phyloP scores from a whole-genome alignment of 2,888 invertebrate genomes.

The Kuschelorhynchus macadamiae region DNA sequence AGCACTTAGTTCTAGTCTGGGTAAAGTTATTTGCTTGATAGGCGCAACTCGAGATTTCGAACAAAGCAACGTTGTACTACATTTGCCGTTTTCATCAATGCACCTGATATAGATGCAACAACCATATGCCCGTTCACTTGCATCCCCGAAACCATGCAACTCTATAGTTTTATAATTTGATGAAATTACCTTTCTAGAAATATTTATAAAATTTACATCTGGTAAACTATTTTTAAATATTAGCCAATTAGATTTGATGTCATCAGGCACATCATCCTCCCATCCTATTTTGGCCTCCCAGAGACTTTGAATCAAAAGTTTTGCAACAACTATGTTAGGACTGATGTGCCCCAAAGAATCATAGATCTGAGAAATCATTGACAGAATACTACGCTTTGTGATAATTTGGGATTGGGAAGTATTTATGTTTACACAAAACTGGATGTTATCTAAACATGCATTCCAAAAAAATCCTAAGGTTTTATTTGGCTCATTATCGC shows the following conservation, averaged over 20 bases:
- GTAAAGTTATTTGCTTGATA: neutral
- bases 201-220: neutral
- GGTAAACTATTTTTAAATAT: neutral
- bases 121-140: neutral
- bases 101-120: neutral
- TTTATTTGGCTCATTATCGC: too few relatives aligned
- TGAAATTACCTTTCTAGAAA: neutral
- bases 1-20: neutral
- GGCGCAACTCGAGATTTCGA: neutral
- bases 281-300: constrained; percentile 1
- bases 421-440: constrained; percentile 14
- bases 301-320: neutral
- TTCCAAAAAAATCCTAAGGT: too few relatives aligned
- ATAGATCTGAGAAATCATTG: constrained; percentile 36
- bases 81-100: neutral
- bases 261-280: neutral
- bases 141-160: neutral
- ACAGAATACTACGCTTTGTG: constrained; percentile 34
- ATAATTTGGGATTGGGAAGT: constrained; percentile 4
- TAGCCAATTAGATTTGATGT: too few relatives aligned
- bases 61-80: neutral
- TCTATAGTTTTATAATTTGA: neutral
- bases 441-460: constrained; percentile 12
- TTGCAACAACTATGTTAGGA: neutral
- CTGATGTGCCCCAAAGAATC: constrained; percentile 17